Evolutionary conservation across 2,113 vertebrate genomes (phyloP).

Genomic region (Xiphophorus maculatus): DNA sequence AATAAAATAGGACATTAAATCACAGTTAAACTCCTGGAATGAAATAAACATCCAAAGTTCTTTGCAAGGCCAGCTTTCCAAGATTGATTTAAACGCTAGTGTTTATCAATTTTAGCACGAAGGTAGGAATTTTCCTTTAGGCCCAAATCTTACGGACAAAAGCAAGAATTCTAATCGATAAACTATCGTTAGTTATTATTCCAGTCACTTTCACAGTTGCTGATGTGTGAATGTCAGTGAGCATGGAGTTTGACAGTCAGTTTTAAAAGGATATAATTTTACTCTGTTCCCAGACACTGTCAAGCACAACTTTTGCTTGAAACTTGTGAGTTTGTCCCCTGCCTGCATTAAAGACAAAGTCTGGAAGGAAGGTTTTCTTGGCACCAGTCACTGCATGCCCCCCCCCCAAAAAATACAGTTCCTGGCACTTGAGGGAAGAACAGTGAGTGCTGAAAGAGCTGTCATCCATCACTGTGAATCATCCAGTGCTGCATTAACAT

Average conservation of each 20-base stretch:
- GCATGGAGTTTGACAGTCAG: conserved; percentile 18
- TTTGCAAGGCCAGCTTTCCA: conserved; percentile 3
- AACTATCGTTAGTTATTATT: conserved; percentile 29
- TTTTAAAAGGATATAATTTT: conserved; percentile 14
- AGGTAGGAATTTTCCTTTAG: conserved; percentile 27
- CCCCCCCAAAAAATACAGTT: neutral
- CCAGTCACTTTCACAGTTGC: neutral
- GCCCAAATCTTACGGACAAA: conserved; percentile 28
- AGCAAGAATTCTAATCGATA: conserved; percentile 32
- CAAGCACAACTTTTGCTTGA: neutral
- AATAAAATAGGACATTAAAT: conserved; percentile 20
- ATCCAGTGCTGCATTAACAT: neutral
- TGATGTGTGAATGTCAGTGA: conserved; percentile 39
- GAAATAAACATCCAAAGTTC: conserved; percentile 35
- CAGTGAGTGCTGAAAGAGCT: neutral
- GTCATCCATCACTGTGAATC: neutral
- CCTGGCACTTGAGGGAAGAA: neutral
- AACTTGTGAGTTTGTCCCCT: neutral
- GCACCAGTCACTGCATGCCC: neutral
- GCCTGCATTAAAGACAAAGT: neutral
- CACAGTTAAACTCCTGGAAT: conserved; percentile 28
- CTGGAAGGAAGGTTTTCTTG: neutral
- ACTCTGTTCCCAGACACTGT: conserved; percentile 6
- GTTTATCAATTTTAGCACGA: conserved; percentile 24
- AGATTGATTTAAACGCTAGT: neutral